Conservation (phyloP, 2,888 invertebrate species). For the Synergus gifuensis region DNA sequence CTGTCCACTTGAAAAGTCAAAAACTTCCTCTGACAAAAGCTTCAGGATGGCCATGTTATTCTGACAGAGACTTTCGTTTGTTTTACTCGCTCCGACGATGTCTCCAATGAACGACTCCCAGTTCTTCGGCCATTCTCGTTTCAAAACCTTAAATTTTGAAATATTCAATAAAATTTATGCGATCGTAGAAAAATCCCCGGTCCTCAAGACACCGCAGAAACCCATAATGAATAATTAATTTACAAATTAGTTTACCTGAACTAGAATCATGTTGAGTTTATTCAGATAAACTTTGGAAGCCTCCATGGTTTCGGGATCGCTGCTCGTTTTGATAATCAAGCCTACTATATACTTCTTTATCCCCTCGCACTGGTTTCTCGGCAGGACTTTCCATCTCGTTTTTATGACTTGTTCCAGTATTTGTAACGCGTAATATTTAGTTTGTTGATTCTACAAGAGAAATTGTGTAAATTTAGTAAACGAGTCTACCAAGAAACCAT, state of each 20-base stretch:
- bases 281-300: slow-evolving; percentile 97
- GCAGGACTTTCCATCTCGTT: slow-evolving; percentile 98
- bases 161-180: slow-evolving; percentile 46
- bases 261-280: slow-evolving; percentile 99
- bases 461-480: not conserved
- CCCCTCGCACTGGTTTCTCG: slow-evolving; percentile 98
- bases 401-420: slow-evolving; percentile 99
- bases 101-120: slow-evolving; percentile 99
- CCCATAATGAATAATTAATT: too few relatives aligned
- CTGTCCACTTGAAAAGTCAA: slow-evolving; percentile 98
- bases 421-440: slow-evolving; percentile 99
- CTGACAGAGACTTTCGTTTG: slow-evolving; percentile 98
- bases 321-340: slow-evolving; percentile 98
- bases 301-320: slow-evolving; percentile 93
- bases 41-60: slow-evolving; percentile 99
- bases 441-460: slow-evolving; percentile 90
- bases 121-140: slow-evolving; percentile 99
- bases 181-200: not conserved
- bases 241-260: slow-evolving; percentile 83
- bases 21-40: slow-evolving; percentile 98
- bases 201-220: too few relatives aligned
- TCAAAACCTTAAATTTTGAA: slow-evolving; percentile 86
- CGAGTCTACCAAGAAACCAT: not conserved
- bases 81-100: slow-evolving; percentile 99
- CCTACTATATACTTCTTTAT: slow-evolving; percentile 99